Evolutionary conservation across 2,113 vertebrate species (phyloP).

Genomic region (Sebastes fasciatus): DNA sequence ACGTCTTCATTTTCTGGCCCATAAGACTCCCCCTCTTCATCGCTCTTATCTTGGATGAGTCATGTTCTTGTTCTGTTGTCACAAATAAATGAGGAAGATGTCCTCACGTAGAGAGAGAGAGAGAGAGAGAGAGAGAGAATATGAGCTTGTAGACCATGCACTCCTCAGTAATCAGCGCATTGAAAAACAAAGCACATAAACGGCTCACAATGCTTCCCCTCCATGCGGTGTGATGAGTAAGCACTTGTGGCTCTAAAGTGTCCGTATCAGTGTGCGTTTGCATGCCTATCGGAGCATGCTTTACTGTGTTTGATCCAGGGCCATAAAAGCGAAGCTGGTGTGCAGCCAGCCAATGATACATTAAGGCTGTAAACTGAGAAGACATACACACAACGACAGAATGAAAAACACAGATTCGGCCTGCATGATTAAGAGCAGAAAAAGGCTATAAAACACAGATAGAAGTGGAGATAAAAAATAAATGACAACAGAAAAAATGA

Average conservation of each 20-base stretch:
- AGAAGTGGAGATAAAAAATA: conserved; percentile 5
- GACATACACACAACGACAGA: conserved; percentile 8
- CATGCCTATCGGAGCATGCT: conserved; percentile 54
- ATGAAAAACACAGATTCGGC: conserved; percentile 21
- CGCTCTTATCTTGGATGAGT: conserved; percentile 55
- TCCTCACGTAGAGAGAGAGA: background rate
- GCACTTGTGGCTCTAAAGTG: conserved; percentile 57
- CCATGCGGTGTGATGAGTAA: conserved; percentile 64
- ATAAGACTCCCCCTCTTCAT: conserved; percentile 46
- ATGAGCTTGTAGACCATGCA: conserved; percentile 21
- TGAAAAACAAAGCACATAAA: conserved; percentile 68
- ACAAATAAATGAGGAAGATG: conserved; percentile 58
- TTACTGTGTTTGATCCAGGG: conserved; percentile 60
- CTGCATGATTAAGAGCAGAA: conserved; percentile 14
- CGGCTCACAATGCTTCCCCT: conserved; percentile 16
- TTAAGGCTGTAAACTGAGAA: conserved; percentile 61
- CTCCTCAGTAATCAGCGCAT: conserved; percentile 46
- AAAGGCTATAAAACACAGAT: conserved; percentile 1
- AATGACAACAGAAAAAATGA: conserved; percentile 10
- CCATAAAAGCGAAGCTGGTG: conserved; percentile 69
- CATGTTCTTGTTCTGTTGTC: conserved; percentile 54
- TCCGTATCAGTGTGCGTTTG: conserved; percentile 51
- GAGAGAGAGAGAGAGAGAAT: conserved; percentile 1
- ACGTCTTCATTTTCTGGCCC: conserved; percentile 58
- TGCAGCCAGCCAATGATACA: conserved; percentile 60